phyloP scores from a whole-genome alignment of 2,888 invertebrate species.

The Tethea ocularis region DNA sequence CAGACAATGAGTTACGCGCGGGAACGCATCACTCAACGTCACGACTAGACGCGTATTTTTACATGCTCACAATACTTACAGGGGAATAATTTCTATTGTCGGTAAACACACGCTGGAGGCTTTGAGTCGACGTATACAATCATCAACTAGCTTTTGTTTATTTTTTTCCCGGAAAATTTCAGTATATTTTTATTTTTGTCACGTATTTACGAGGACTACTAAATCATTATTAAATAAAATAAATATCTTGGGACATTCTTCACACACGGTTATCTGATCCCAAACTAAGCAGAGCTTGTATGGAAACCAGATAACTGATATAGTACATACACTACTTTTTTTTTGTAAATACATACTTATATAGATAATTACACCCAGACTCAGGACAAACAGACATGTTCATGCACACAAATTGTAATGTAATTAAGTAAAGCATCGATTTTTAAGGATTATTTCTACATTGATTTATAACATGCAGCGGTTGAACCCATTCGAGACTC shows the following conservation, averaged over 20 bases:
- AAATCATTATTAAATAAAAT: too few species aligned
- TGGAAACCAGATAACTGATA: too few species aligned
- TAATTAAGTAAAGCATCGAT: too few species aligned
- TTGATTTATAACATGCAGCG: conserved; percentile 17
- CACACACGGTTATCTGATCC: too few species aligned
- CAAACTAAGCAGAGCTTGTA: too few species aligned
- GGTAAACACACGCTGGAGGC: conserved; percentile 60
- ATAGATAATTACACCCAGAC: too few species aligned
- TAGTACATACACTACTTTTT: too few species aligned
- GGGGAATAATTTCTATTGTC: conserved; percentile 78
- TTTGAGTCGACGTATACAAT: conserved; percentile 55
- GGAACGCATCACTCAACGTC: conserved; percentile 82
- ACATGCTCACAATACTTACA: conserved; percentile 73
- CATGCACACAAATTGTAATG: too few species aligned
- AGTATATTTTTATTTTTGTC: conserved; percentile 24
- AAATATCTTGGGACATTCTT: too few species aligned
- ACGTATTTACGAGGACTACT: background rate
- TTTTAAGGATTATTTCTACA: background rate
- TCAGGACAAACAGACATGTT: too few species aligned
- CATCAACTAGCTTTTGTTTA: conserved; percentile 53
- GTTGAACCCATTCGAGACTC: conserved; percentile 26
- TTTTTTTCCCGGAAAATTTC: conserved; percentile 25
- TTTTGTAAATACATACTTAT: too few species aligned
- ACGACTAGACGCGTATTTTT: conserved; percentile 74
- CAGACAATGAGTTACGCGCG: conserved; percentile 73